Percentiles rank a stretch among this genome's conserved stretches.
Evolutionary conservation across 2,113 vertebrate species (phyloP).

Genomic region (cattle (Bos taurus)): ARS-UCD2.0 NC_037338.1:27044501-27045000

Average conservation of each 20-base stretch:
- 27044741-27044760: constrained; percentile 32
- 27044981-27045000: constrained; percentile 17
- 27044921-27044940: background rate
- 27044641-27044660: constrained; percentile 1
- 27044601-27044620: background rate
- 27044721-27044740: background rate
- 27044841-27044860: background rate
- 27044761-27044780: background rate
- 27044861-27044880: constrained; percentile 24
- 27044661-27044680: constrained; percentile 26
- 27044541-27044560: constrained; percentile 56
- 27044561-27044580: constrained; percentile 46
- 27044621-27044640: constrained; percentile 31
- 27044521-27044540: constrained; percentile 51
- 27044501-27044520: constrained; percentile 45
- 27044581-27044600: constrained; percentile 16
- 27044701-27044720: constrained; percentile 4
- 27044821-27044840: background rate
- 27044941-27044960: constrained; percentile 1
- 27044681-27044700: background rate
- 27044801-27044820: background rate
- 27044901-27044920: constrained; percentile 17
- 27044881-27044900: background rate
- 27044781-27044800: background rate
- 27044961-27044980: constrained; percentile 24